Evolutionary conservation across 2,797 vertebrate genomes (phyloP), one percentile per base, ranked within the genome.

Genomic region (Sebastes cheni): DNA sequence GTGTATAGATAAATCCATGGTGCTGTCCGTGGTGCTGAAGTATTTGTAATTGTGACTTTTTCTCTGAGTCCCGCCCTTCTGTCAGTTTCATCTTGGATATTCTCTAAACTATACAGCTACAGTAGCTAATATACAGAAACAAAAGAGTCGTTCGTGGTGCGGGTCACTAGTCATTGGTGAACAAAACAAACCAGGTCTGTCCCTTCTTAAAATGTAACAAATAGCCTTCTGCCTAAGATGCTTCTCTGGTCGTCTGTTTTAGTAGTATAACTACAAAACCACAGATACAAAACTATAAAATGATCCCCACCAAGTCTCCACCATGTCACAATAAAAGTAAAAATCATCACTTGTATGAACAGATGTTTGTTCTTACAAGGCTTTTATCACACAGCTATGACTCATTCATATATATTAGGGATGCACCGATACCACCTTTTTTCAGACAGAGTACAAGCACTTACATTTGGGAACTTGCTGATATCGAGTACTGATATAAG

Each of bases 281-380:
- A 59, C 25, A 4, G 0, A 0, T 59, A 29, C 8, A 29, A 29
- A 0, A 18, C 0, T 16, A 23, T 4, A 58, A 23, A 46, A 1
- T 46, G 5, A n/a, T n/a, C 50, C 2, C 0, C 50, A 52, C 20
- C 50, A 52, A 52, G 50, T 52, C 8, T 10, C 18, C 25, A 27
- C 4, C 25, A 27, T 27, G 50, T 52, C 13, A 7, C 20, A 54
- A 22, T 54, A 54, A 54, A 22, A n/a, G 20, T 54, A 36, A 34
- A 34, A 34, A 27, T 27, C 25, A 27, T 27, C 25, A 27, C 25
- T 27, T 27, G 25, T 27, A 27, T 27, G 25, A 27, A 27, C 25
- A 27, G 25, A 27, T 27, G 25, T 27, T 27, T 27, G 25, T 27
- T 27, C 25, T 27, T 27, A 27, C 25, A 27, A 27, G 25, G 25